Evolutionary conservation across 2,888 invertebrate genomes (phyloP), one percentile per base, ranked within the genome.

Genomic region (Conistra vaccinii): DNA sequence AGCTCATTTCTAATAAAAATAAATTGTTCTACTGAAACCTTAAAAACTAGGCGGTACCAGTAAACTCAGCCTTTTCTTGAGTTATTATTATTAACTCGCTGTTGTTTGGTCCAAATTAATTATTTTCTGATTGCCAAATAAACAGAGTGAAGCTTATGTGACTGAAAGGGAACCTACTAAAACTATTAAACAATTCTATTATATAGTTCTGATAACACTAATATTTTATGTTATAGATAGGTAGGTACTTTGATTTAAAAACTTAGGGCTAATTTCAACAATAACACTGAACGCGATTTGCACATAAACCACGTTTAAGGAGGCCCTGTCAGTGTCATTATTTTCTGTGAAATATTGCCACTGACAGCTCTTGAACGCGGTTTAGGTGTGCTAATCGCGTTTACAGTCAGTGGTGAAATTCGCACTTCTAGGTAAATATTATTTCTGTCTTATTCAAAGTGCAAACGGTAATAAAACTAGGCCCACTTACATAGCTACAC

Each of bases 1-100:
- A 60, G n/a, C 23, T 29, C 12, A 58, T 23, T 32, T 62, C 6
- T 23, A 60, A 42, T 42, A 53, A 51, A 51, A 42, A 20, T 0
- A 23, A 29, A 20, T 42, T 42, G 26, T 4, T 20, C 39, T 9
- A n/a, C 58, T 60, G 73, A 73, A 73, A 42, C 73, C 73, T 42
- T 53, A 73, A 42, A 61, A 73, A 71, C 48, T 39, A 73, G 2
- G 14, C 48, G 39, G 39, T 17, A 23, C 9, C 26, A 71, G 48
- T 48, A 1, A 53, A 39, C 39, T 62, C 32, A 2, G 3, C 39
- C 23, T 35, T 23, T 57, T 26, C 55, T 57, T 23, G 17, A 39
- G 35, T 70, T 48, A 26, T 26, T 29, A 29, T 39, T 12, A 35
- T 23, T 57, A 1, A 10, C 5, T 67, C 6, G 23, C 29, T 45